phyloP scores from a whole-genome alignment of 1,140 invertebrate genomes.

The Pachypeltis micranthus region DNA sequence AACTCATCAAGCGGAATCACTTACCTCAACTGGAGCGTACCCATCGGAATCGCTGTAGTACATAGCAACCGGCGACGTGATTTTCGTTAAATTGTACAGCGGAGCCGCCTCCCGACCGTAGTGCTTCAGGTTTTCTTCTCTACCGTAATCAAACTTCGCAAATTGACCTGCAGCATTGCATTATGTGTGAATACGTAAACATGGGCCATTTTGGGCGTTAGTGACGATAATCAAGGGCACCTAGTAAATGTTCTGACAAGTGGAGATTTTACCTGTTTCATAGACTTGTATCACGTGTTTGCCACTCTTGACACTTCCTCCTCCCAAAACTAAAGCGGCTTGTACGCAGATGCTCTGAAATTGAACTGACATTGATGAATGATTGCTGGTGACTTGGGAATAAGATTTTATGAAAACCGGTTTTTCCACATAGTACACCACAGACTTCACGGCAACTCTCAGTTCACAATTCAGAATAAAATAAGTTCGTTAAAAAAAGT shows the following conservation, averaged over 20 bases:
- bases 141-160: constrained; percentile 36
- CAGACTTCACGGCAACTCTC: too few species aligned
- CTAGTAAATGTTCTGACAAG: too few species aligned
- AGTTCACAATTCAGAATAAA: too few species aligned
- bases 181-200: too few species aligned
- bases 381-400: too few species aligned
- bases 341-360: background rate
- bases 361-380: too few species aligned
- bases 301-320: background rate
- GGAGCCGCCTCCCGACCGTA: constrained; percentile 41
- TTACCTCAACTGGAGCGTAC: background rate
- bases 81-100: constrained; percentile 43
- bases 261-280: background rate
- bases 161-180: constrained; percentile 18
- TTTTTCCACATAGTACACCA: too few species aligned
- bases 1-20: too few species aligned
- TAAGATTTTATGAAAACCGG: too few species aligned
- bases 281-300: background rate
- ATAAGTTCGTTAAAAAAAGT: too few species aligned
- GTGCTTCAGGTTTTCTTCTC: constrained; percentile 35
- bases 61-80: constrained; percentile 52
- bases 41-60: constrained; percentile 56
- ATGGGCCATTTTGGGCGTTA: too few species aligned
- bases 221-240: too few species aligned
- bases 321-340: background rate